Evolutionary conservation across 2,888 invertebrate genomes (phyloP).

Genomic region (Tinea semifulvella): DNA sequence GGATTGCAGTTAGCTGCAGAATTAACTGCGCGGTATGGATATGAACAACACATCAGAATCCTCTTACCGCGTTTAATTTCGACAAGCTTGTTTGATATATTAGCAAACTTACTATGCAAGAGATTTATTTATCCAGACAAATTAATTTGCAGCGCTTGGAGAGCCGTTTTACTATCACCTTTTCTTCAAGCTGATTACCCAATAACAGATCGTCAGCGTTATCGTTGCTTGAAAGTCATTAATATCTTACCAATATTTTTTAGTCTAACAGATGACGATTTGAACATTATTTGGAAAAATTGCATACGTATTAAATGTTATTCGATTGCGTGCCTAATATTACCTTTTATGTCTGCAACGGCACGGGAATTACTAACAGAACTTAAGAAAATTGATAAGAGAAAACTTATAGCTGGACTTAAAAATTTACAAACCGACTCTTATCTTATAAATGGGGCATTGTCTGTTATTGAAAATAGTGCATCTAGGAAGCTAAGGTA

Average conservation of each 20-base stretch:
- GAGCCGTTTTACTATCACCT: slow-evolving; percentile 47
- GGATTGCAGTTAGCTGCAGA: slow-evolving; percentile 43
- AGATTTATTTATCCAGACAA: slow-evolving; percentile 38
- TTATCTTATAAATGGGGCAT: slow-evolving; percentile 53
- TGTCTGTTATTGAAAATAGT: slow-evolving; percentile 53
- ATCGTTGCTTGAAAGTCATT: slow-evolving; percentile 47
- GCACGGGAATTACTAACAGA: slow-evolving; percentile 43
- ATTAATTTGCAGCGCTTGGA: slow-evolving; percentile 47
- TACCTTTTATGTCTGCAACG: slow-evolving; percentile 52
- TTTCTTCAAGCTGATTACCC: slow-evolving; percentile 59
- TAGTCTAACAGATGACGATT: slow-evolving; percentile 50
- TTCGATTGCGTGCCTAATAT: slow-evolving; percentile 51
- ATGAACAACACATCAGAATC: slow-evolving; percentile 32
- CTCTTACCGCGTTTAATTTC: slow-evolving; percentile 41
- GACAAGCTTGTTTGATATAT: slow-evolving; percentile 42
- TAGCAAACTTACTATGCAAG: slow-evolving; percentile 48
- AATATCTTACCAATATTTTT: slow-evolving; percentile 56
- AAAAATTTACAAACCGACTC: slow-evolving; percentile 56
- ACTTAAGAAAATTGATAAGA: slow-evolving; percentile 50
- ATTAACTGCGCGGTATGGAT: slow-evolving; percentile 41
- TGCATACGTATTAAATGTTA: slow-evolving; percentile 51
- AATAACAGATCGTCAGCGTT: slow-evolving; percentile 52
- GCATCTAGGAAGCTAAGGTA: slow-evolving; percentile 30
- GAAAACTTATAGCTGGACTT: slow-evolving; percentile 50
- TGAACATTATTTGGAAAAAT: slow-evolving; percentile 56